These are phyloP conservation scores for Galagoides demidoff DNA, from an alignment of 2,797 vertebrate genomes.

Conservation along the genomic window DNA sequence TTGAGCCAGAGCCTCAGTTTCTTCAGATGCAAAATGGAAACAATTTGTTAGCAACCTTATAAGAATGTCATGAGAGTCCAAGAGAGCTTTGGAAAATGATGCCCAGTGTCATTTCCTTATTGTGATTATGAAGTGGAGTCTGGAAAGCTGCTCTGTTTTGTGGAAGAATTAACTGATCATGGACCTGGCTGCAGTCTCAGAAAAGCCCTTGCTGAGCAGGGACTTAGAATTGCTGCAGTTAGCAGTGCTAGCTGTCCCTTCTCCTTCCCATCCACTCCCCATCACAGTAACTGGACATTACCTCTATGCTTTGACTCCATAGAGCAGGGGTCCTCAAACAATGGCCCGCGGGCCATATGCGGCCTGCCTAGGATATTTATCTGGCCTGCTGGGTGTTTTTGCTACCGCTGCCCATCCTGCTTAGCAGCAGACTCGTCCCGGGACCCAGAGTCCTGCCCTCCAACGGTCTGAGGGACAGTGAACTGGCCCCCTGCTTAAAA, in stretches of 20 bases:
- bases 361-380: too few species aligned
- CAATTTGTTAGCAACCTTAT: not conserved
- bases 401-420: too few species aligned
- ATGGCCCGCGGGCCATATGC: too few species aligned
- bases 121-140: not conserved
- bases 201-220: not conserved
- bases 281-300: not conserved
- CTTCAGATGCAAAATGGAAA: not conserved
- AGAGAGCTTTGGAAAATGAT: constrained; percentile 23
- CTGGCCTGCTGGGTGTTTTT: too few species aligned
- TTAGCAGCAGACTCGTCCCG: too few species aligned
- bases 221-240: not conserved
- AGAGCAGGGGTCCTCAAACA: not conserved
- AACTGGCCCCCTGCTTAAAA: too few species aligned
- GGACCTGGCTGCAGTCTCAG: not conserved
- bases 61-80: not conserved
- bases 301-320: not conserved
- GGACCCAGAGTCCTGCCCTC: too few species aligned
- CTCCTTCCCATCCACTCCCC: rapidly evolving
- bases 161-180: not conserved
- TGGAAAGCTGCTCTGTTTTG: constrained; percentile 2
- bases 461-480: too few species aligned
- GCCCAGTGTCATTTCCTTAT: not conserved
- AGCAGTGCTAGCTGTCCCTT: not conserved
- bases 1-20: constrained; percentile 9